Percentiles rank a stretch among this genome's conserved stretches.
Conservation (phyloP, 92 coral and sea anemone genomes). For the Heteractis magnifica region DNA sequence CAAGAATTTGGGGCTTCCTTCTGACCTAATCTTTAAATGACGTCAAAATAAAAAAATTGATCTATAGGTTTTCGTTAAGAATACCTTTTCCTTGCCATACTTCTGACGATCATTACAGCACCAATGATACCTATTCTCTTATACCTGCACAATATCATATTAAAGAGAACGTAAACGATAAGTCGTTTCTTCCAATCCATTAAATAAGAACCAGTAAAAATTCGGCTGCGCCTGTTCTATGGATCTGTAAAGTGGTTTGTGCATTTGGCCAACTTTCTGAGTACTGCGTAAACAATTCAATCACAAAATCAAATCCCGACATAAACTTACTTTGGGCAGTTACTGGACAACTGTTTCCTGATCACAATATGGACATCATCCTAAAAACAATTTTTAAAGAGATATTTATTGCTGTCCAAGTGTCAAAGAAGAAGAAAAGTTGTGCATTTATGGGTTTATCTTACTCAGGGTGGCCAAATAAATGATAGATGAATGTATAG, state of each 20-base stretch:
- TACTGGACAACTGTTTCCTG: conserved; percentile 92
- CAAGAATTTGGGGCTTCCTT: too few relatives aligned
- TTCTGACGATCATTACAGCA: conserved; percentile 91
- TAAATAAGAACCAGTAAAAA: too few relatives aligned
- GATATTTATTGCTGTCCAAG: background rate
- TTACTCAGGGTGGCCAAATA: too few relatives aligned
- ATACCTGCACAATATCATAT: conserved; percentile 49
- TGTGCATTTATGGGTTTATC: too few relatives aligned
- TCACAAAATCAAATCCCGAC: background rate
- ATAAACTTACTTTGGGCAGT: conserved; percentile 79
- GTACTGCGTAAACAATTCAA: too few relatives aligned
- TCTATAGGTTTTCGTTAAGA: background rate
- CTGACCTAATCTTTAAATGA: background rate
- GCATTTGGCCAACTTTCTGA: too few relatives aligned
- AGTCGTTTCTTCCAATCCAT: too few relatives aligned
- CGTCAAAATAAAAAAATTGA: background rate
- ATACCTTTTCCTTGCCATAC: conserved; percentile 88
- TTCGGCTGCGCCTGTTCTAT: too few relatives aligned
- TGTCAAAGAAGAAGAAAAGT: too few relatives aligned
- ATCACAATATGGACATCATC: conserved; percentile 98
- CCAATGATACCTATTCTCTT: conserved; percentile 97
- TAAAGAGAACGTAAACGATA: background rate
- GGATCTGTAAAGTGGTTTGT: too few relatives aligned
- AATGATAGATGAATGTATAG: too few relatives aligned
- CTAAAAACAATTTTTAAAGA: conserved; percentile 26